A percentile compares a stretch with the other conserved stretches of the same genome.
phyloP scores from a whole-genome alignment of 1,140 invertebrate genomes.

The Ditylenchus dipsaci region DNA sequence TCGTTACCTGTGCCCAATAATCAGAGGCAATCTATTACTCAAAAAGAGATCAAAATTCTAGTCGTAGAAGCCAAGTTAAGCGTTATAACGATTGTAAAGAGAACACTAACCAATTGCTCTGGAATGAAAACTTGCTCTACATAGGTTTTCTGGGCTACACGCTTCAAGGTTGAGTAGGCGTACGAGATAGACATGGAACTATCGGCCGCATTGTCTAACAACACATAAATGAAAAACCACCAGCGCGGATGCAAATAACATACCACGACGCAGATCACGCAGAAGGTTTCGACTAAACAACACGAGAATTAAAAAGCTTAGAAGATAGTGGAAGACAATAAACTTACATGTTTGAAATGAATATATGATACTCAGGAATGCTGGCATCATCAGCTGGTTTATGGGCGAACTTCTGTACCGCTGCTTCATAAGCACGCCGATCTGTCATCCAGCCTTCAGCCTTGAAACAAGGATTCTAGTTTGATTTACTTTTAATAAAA shows the following conservation, averaged over 20 bases:
- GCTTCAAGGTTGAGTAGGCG: not conserved
- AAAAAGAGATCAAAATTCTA: too few relatives aligned
- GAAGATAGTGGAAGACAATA: too few relatives aligned
- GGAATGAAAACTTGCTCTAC: not conserved
- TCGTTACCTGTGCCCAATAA: too few relatives aligned
- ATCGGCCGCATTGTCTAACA: not conserved
- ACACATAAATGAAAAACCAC: not conserved
- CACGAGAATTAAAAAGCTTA: too few relatives aligned
- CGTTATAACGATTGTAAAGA: too few relatives aligned
- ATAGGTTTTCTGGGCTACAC: not conserved
- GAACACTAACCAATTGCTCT: not conserved
- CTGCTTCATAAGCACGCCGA: not conserved
- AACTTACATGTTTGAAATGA: not conserved
- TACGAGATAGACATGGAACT: not conserved
- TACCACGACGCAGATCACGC: not conserved
- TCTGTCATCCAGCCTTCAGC: too few relatives aligned
- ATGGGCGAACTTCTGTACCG: not conserved
- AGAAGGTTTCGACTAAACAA: not conserved
- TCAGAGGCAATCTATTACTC: too few relatives aligned
- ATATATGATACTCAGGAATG: not conserved
- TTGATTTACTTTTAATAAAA: too few relatives aligned
- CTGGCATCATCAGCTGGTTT: not conserved
- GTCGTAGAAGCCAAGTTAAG: too few relatives aligned
- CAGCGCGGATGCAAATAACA: not conserved
- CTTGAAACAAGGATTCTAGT: too few relatives aligned